Base-by-base conservation (phyloP, 2,888 invertebrate genomes). In the Eretmocerus hayati region DNA sequence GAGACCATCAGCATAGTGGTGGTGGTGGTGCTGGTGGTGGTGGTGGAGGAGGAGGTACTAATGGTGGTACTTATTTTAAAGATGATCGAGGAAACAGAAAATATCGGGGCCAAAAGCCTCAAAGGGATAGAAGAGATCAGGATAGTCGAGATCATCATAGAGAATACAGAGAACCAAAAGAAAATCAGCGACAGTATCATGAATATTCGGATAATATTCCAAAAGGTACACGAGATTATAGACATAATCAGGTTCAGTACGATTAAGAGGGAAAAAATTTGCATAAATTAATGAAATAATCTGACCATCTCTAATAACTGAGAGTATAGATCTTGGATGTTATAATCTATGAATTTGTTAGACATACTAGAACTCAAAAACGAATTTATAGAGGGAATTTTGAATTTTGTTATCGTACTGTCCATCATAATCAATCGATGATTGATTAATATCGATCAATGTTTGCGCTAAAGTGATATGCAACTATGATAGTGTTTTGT, bases 91-190 rank as follows among this genome's bases (percentile, higher is more conserved):
- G 63, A 30, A 62, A 60, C 9, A 60, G 67, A 39, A 70, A 69
- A 38, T 67, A 65, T 42, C 55, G 65, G 42, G 64, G 65, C 19
- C 64, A 66, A 38, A 59, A 59, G 35, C 59, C 66, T 9, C 68
- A 66, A 21, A 58, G 62, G 51, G 63, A 67, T 54, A 63, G 61
- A 18, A 57, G 62, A 48, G 63, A 66, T 22, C 56, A 55, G 9
- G 60, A 64, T 15, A 42, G 50, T n/a, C 50, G 52, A 33, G 52
- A 56, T 2, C 56, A 62, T 9, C 56, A 60, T 51, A 59, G 60
- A 6, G 62, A 63, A 15, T 59, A 50, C 42, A 62, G 59, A 45
- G 54, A 58, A 30, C 49, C 53, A 32, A 58, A 60, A 46, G 53
- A 61, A 41, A 54, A 59, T 52, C 54, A 59, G 31, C 56, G 57